Conservation (phyloP, 2,888 invertebrate genomes). For the Lomographa bimaculata region DNA sequence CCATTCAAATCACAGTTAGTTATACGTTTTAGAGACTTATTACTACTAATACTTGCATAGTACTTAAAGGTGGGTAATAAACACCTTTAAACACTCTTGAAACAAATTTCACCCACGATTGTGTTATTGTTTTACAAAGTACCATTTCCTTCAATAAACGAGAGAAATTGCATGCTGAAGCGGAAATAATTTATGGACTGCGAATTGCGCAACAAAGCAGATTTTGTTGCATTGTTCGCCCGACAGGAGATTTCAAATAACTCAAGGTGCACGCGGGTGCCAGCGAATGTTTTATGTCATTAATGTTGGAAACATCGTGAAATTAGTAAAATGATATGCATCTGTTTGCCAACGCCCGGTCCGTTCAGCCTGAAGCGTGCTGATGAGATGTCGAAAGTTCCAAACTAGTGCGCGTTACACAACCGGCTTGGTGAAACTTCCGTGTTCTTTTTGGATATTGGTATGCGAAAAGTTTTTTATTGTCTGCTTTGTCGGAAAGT, state of each 20-base stretch:
- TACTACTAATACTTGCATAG: too few relatives aligned
- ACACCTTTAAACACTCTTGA: too few relatives aligned
- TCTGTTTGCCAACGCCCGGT: constrained; percentile 26
- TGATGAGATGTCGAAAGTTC: constrained; percentile 29
- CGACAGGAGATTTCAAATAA: constrained; percentile 30
- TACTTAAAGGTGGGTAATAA: too few relatives aligned
- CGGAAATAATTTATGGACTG: constrained; percentile 15
- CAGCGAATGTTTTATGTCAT: constrained; percentile 26
- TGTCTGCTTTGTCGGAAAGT: constrained; percentile 12
- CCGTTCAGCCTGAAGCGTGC: constrained; percentile 18
- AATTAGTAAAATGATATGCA: constrained; percentile 23
- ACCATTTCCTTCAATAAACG: constrained; percentile 16
- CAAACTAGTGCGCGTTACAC: constrained; percentile 43
- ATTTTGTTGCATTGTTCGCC: constrained; percentile 26
- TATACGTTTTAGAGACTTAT: too few relatives aligned
- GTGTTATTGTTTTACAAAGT: constrained; percentile 12
- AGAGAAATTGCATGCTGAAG: constrained; percentile 17
- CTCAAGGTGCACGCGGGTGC: constrained; percentile 24
- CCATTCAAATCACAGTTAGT: too few relatives aligned
- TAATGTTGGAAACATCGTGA: constrained; percentile 25
- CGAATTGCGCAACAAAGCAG: constrained; percentile 20
- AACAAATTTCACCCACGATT: constrained; percentile 9
- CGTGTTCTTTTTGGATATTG: constrained; percentile 49
- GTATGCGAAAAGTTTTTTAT: constrained; percentile 26
- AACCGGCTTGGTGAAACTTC: constrained; percentile 47